Evolutionary conservation across 2,797 vertebrate genomes (phyloP).

Genomic region (Mus minutoides): DNA sequence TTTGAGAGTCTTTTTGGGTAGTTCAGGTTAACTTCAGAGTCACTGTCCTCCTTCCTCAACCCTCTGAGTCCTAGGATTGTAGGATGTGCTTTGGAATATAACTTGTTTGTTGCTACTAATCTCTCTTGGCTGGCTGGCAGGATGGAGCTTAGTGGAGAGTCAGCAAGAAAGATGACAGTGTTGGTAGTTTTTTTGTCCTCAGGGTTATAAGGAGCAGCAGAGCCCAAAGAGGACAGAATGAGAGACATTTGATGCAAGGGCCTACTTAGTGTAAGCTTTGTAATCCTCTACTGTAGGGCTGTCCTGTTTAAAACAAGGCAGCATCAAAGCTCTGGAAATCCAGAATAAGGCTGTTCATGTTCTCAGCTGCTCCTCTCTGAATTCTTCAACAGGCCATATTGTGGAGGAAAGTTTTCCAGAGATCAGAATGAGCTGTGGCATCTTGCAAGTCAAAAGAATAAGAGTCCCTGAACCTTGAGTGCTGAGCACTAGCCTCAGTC

Average conservation of each 20-base stretch:
- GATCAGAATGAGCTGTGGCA: background rate
- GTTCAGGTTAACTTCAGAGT: background rate
- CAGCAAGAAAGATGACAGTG: background rate
- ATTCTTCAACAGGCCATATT: background rate
- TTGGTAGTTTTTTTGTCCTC: background rate
- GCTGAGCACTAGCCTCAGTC: background rate
- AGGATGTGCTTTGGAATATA: background rate
- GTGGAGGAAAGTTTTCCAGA: background rate
- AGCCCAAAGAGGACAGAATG: background rate
- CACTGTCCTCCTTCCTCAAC: background rate
- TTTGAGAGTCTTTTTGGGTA: background rate
- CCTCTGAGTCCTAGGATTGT: background rate
- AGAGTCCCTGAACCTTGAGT: background rate
- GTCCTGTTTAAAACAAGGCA: background rate
- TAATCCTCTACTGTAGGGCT: background rate
- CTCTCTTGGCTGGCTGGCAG: background rate
- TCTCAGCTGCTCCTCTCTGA: background rate
- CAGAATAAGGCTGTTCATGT: background rate
- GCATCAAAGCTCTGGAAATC: background rate
- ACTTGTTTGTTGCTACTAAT: background rate
- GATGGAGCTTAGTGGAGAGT: background rate
- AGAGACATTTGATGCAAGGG: background rate
- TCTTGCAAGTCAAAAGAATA: background rate
- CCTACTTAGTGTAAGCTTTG: background rate
- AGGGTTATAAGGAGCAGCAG: background rate